These are phyloP conservation scores for Drosophila athabasca DNA, from an alignment of 1,140 invertebrate genomes.

Conservation along the genomic window DNA sequence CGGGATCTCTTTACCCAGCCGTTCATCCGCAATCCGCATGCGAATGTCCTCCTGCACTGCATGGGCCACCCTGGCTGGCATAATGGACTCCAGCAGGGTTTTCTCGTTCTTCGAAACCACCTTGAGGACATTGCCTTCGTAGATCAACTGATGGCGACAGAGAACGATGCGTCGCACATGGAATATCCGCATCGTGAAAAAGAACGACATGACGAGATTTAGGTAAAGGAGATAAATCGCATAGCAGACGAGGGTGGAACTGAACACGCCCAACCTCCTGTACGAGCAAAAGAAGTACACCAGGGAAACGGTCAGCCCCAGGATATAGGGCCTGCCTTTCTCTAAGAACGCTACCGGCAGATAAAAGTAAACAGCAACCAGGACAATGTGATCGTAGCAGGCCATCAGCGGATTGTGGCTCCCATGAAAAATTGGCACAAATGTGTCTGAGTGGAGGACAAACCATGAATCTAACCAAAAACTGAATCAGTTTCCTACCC, in stretches of 20 bases:
- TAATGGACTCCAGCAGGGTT: slow-evolving; percentile 92
- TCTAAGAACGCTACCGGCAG: slow-evolving; percentile 29
- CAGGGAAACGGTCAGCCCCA: slow-evolving; percentile 13
- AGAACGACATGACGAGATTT: not conserved
- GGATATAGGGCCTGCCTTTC: slow-evolving; percentile 1
- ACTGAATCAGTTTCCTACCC: slow-evolving; percentile 17
- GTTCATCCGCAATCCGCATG: slow-evolving; percentile 85
- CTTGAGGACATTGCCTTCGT: slow-evolving; percentile 17
- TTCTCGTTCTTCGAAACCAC: slow-evolving; percentile 85
- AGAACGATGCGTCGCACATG: slow-evolving; percentile 16
- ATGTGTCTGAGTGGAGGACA: slow-evolving; percentile 9
- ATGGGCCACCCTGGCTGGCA: slow-evolving; percentile 91
- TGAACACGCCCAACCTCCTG: not conserved
- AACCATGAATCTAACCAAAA: not conserved
- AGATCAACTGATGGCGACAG: slow-evolving; percentile 24
- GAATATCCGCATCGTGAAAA: slow-evolving; percentile 4
- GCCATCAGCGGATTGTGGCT: not conserved
- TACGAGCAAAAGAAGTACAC: slow-evolving; percentile 12
- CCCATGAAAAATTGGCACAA: not conserved
- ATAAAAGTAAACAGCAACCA: slow-evolving; percentile 35
- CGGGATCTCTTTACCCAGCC: not conserved
- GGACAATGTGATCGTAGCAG: slow-evolving; percentile 42
- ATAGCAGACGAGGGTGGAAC: not conserved
- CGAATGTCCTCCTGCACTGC: slow-evolving; percentile 90
- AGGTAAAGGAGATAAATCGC: slow-evolving; percentile 11